These are phyloP conservation scores for Eristalis pertinax DNA, from an alignment of 2,888 invertebrate species.

Conservation along the genomic window DNA sequence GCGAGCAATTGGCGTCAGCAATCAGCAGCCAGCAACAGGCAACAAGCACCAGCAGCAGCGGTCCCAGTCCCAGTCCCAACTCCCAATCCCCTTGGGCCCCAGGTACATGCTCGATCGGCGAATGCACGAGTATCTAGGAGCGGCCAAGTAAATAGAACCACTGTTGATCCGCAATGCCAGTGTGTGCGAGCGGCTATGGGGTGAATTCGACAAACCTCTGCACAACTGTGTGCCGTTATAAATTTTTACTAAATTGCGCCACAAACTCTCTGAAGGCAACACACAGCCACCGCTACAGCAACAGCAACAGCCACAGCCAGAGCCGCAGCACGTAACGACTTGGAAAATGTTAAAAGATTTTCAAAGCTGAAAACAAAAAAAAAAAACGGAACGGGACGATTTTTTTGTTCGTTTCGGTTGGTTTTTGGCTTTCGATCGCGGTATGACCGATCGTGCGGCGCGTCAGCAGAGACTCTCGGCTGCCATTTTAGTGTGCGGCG, in stretches of 20 bases:
- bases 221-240: constrained; percentile 64
- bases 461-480: constrained; percentile 57
- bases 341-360: constrained; percentile 61
- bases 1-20: constrained; percentile 67
- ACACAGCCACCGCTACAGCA: not conserved
- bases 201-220: constrained; percentile 46
- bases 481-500: constrained; percentile 49
- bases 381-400: not conserved
- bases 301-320: not conserved
- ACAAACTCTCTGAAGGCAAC: constrained; percentile 46
- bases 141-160: not conserved
- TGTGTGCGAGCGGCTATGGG: constrained; percentile 6
- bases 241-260: constrained; percentile 69
- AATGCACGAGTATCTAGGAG: constrained; percentile 43
- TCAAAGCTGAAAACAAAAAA: not conserved
- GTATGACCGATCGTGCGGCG: constrained; percentile 68
- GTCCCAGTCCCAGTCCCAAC: too few species aligned
- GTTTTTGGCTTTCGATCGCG: constrained; percentile 56
- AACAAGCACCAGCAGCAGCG: constrained; percentile 51
- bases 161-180: not conserved
- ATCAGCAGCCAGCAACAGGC: constrained; percentile 45
- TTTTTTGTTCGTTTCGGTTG: constrained; percentile 14
- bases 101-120: constrained; percentile 33
- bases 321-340: constrained; percentile 62
- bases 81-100: constrained; percentile 36